A percentile compares a stretch with the other conserved stretches of the same genome.
These are phyloP conservation scores for Fulmarus glacialis DNA, from an alignment of 2,113 vertebrate species.

Conservation along the genomic window DNA sequence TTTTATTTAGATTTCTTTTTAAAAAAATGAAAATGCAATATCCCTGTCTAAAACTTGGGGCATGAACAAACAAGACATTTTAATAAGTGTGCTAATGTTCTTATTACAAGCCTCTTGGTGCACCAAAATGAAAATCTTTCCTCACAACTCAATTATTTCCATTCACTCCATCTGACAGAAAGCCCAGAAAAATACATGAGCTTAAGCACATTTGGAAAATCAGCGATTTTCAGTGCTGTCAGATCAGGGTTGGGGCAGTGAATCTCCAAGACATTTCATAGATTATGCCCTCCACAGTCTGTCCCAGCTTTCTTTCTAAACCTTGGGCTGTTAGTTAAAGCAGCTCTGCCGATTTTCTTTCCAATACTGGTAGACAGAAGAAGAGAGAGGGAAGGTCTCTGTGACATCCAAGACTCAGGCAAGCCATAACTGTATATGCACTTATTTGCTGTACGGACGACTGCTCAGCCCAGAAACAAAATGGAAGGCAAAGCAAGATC, in stretches of 20 bases:
- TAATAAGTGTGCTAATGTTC: conserved; percentile 47
- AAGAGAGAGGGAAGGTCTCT: neutral
- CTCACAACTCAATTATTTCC: conserved; percentile 40
- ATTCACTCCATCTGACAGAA: neutral
- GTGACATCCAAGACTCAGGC: neutral
- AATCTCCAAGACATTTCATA: neutral
- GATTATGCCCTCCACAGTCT: neutral
- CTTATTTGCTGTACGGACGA: neutral
- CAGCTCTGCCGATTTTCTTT: neutral
- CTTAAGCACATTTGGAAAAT: conserved; percentile 1
- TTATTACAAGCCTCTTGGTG: conserved; percentile 9
- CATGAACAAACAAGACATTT: conserved; percentile 49
- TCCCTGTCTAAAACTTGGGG: neutral
- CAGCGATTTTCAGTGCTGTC: neutral
- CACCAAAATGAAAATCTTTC: neutral
- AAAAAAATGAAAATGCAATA: neutral
- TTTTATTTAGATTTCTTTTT: neutral
- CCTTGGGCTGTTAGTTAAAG: neutral
- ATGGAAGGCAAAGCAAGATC: conserved; percentile 43
- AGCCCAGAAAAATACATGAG: neutral
- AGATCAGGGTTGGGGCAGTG: neutral
- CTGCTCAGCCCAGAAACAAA: conserved; percentile 33
- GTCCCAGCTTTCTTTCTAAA: neutral
- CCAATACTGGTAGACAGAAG: neutral
- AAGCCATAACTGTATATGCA: neutral